Evolutionary conservation across 2,888 invertebrate species (phyloP), one percentile per base, ranked within the genome.

Genomic region (Dryadula phaetusa): DNA sequence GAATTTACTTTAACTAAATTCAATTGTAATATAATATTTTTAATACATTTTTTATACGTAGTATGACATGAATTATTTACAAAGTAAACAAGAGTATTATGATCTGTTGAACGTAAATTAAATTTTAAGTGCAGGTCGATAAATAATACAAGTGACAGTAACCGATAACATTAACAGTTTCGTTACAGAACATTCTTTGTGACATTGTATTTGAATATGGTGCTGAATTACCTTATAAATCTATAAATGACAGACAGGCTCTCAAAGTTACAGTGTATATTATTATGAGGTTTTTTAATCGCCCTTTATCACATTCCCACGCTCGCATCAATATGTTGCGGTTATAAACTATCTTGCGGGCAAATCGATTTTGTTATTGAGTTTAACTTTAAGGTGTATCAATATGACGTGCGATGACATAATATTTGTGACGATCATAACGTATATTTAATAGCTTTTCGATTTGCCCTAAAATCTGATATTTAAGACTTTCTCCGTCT

Each of bases 361-460:
- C 65, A 68, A 74, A 74, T 74, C 72, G 72, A 75, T 74, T 74
- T 74, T 73, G 69, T 75, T 75, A 69, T 73, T 71, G 68, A 72
- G 70, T 72, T 73, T 49, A 49, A 25, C 49, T 49, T 49, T 67
- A 69, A 67, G 68, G 70, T 70, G 72, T 71, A 70, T 70, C 60
- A 67, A 66, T 65, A 70, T 70, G 65, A 65, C 22, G 58, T 69
- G 58, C 49, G 46, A 64, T 16, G 34, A 44, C 16, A 42, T 16
- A 47, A 54, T 32, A 34, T n/a, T 34, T 37, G 37, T 37, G 40
- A 61, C 32, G 61, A 49, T 25, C n/a, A 28, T 49, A 49, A 49
- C 49, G 49, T 49, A 49, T 49, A 49, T 49, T 49, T 49, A 49
- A 49, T 49, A 49, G 25, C 49, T 28, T 28, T 28, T 49, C 49